These are phyloP conservation scores for Momotus momota DNA, from an alignment of 2,797 vertebrate genomes.

Conservation along the genomic window DNA sequence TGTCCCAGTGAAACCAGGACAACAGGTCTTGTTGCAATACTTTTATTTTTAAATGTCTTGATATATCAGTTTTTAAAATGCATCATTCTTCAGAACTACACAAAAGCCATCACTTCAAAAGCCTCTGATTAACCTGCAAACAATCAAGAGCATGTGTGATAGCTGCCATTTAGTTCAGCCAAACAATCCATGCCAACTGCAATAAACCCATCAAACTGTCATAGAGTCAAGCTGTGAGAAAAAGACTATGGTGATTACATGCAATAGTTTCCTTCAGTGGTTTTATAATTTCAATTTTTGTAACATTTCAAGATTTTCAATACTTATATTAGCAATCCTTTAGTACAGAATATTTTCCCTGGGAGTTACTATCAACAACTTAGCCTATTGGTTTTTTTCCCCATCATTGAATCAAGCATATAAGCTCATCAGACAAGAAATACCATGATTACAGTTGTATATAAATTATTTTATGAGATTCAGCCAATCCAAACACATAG, in stretches of 20 bases:
- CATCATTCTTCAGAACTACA: conserved; percentile 49
- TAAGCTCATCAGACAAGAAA: conserved; percentile 80
- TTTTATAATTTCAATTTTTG: conserved; percentile 82
- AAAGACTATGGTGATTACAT: conserved; percentile 70
- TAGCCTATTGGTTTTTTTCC: conserved; percentile 78
- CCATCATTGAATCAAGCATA: conserved; percentile 76
- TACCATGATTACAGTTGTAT: conserved; percentile 68
- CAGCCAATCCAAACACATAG: conserved; percentile 57
- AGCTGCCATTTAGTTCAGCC: conserved; percentile 77
- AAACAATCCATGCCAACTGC: conserved; percentile 77
- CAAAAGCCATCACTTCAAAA: conserved; percentile 75
- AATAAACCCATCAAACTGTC: conserved; percentile 81
- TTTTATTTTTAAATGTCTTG: conserved; percentile 42
- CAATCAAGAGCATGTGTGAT: conserved; percentile 72
- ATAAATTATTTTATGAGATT: conserved; percentile 77
- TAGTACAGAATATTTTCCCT: conserved; percentile 72
- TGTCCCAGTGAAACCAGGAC: not conserved
- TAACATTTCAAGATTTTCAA: conserved; percentile 80
- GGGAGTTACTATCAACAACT: conserved; percentile 76
- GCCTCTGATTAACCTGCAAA: conserved; percentile 76
- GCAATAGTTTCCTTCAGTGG: conserved; percentile 77
- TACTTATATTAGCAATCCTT: conserved; percentile 70
- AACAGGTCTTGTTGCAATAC: not conserved
- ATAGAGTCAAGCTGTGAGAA: conserved; percentile 80
- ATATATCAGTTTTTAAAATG: conserved; percentile 64